Percentiles rank a stretch among this genome's conserved stretches.
These are phyloP conservation scores for Synergus japonicus DNA, from an alignment of 2,888 invertebrate species.

Conservation along the genomic window DNA sequence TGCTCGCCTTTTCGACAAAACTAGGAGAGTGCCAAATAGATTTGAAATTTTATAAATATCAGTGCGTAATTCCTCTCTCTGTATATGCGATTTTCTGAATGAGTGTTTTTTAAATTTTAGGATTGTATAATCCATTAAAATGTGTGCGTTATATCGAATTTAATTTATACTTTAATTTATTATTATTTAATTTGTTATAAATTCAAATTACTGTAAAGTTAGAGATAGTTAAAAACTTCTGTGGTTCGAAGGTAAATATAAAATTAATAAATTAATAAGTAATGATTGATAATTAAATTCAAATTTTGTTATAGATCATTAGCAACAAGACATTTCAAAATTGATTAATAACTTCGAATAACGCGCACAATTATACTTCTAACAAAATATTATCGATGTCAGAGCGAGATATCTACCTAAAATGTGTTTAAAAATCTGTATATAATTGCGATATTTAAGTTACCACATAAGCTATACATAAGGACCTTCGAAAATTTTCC, in stretches of 20 bases:
- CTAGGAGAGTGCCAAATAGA: constrained; percentile 72
- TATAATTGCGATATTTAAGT: constrained; percentile 49
- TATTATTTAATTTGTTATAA: constrained; percentile 41
- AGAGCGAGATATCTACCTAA: constrained; percentile 66
- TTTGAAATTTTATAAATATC: constrained; percentile 70
- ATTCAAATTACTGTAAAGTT: neutral
- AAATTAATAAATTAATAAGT: too few species aligned
- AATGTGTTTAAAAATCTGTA: constrained; percentile 67
- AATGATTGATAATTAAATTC: too few species aligned
- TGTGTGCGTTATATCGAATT: constrained; percentile 51
- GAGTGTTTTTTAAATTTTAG: constrained; percentile 30
- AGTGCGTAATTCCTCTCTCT: constrained; percentile 45
- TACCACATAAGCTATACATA: constrained; percentile 44
- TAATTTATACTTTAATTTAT: constrained; percentile 46
- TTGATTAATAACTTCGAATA: constrained; percentile 44
- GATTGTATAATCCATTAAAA: constrained; percentile 39
- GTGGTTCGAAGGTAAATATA: too few species aligned
- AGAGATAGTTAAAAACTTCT: too few species aligned
- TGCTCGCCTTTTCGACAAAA: constrained; percentile 71
- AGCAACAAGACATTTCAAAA: neutral
- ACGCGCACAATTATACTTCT: constrained; percentile 41
- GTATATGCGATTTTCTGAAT: constrained; percentile 44
- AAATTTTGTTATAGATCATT: too few species aligned
- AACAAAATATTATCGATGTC: constrained; percentile 53
- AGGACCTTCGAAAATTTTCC: constrained; percentile 6